Percentiles rank a stretch among this genome's conserved stretches.
phyloP scores from a whole-genome alignment of 2,113 vertebrate genomes.

The Pandion haliaetus region DNA sequence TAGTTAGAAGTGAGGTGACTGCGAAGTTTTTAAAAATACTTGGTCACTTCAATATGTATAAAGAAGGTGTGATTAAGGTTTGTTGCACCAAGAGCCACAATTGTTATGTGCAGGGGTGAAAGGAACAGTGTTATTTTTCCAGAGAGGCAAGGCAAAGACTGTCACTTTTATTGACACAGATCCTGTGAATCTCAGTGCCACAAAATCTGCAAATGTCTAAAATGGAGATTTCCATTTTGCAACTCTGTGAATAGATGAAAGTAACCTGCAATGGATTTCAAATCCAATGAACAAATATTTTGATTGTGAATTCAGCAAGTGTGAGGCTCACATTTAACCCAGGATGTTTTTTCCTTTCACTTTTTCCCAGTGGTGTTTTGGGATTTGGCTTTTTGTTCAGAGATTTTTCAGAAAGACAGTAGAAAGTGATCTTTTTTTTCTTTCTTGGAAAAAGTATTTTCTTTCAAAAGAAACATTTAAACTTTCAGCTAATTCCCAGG shows the following conservation, averaged over 20 bases:
- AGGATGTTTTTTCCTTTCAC: background rate
- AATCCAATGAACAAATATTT: background rate
- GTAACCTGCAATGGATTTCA: background rate
- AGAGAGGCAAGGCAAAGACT: background rate
- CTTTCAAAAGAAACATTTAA: conserved; percentile 13
- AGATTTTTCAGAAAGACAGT: background rate
- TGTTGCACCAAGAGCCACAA: rapidly evolving
- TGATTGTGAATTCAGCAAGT: background rate
- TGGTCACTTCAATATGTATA: background rate
- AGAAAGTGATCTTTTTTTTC: background rate
- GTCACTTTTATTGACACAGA: rapidly evolving
- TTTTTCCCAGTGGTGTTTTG: background rate
- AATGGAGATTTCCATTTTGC: background rate
- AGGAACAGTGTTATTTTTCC: background rate
- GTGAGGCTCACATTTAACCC: background rate
- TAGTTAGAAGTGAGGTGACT: background rate
- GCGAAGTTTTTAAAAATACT: background rate
- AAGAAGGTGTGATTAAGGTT: background rate
- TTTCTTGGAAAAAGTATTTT: background rate
- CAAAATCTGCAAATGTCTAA: background rate
- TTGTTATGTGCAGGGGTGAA: background rate
- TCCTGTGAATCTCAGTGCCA: background rate
- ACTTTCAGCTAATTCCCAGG: conserved; percentile 4
- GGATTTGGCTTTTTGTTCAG: background rate
- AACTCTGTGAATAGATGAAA: background rate